These are phyloP conservation scores for Drosophila bocki DNA, from an alignment of 1,140 invertebrate genomes.

Conservation along the genomic window DNA sequence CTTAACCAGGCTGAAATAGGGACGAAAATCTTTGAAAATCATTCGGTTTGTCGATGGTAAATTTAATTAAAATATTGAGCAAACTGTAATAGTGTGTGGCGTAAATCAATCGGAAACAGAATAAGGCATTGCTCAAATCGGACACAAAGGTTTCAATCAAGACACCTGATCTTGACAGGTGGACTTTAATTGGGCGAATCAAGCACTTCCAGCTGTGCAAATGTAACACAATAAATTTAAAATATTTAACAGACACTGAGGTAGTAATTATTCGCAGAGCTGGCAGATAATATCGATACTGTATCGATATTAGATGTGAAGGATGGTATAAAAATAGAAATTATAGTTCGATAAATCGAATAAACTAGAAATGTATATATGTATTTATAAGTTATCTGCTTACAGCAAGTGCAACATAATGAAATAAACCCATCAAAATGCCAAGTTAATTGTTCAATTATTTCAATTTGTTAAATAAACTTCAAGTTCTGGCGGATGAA, in stretches of 20 bases:
- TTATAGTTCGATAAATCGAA: too few species aligned
- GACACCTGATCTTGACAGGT: slow-evolving; percentile 8
- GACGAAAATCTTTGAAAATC: not conserved
- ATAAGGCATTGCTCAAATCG: not conserved
- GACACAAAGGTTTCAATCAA: not conserved
- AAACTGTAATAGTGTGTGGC: not conserved
- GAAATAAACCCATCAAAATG: not conserved
- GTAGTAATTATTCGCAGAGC: too few species aligned
- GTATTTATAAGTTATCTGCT: too few species aligned
- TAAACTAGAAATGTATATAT: too few species aligned
- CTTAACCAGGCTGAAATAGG: slow-evolving; percentile 11
- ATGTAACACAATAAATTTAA: not conserved
- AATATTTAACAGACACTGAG: too few species aligned
- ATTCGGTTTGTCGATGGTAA: not conserved
- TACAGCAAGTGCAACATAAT: not conserved
- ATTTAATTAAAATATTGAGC: slow-evolving; percentile 37
- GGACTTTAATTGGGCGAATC: slow-evolving; percentile 8
- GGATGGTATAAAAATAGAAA: too few species aligned
- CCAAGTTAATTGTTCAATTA: not conserved
- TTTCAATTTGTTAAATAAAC: slow-evolving; percentile 2
- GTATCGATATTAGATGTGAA: too few species aligned
- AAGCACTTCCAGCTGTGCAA: not conserved
- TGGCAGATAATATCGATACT: too few species aligned
- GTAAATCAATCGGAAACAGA: slow-evolving; percentile 10
- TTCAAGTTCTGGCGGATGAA: not conserved